Base-by-base conservation (phyloP, 2,797 vertebrate species). In the Sarcophilus harrisii region DNA sequence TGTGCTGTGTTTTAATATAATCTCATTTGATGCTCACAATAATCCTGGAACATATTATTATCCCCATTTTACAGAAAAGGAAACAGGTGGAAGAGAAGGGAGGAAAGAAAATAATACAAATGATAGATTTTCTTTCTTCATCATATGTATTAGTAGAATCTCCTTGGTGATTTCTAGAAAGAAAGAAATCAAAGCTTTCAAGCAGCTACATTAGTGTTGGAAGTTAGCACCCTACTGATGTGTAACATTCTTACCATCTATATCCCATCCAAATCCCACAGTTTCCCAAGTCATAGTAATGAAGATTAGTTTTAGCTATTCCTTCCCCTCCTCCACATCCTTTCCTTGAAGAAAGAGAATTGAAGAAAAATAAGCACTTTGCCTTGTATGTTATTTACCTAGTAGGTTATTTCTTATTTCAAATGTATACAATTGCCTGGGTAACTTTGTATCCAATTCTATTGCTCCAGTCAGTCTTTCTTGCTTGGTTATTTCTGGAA, bases 111-210 rank as follows among this genome's bases (percentile, higher is more conserved):
- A 38, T 9, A 38, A 21, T 38, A 38, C 8, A 38, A 73, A 73
- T 38, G 16, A 24, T 24, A 38, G 81, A 91, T 93, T 90, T 97
- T 96, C 95, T 96, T 97, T 96, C 97, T 60, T 93, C 45, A 57
- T 95, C 0, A 5, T 81, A 0, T 38, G 96, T 94, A n/a, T 58
- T n/a, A 89, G 93, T 57, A 52, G 93, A 62, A 55, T 89, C 94
- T 95, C 96, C 96, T 30, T 90, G 97, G 97, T 94, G 97, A 96
- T 92, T 57, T 96, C 97, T 97, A 97, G 96, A 97, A 98, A 98
- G 97, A 98, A 96, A 92, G 91, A 1, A 9, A 94, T 94, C 55
- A 92, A 95, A 96, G 97, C 97, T 97, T 97, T 98, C 97, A 96
- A 38, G n/a, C n/a, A 38, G 66, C n/a, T 18, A 9, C 2, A 5